Percentiles rank a stretch among this genome's conserved stretches.
Evolutionary conservation across 2,888 invertebrate genomes (phyloP).

Genomic region (Hirtodrosophila histrioides): DNA sequence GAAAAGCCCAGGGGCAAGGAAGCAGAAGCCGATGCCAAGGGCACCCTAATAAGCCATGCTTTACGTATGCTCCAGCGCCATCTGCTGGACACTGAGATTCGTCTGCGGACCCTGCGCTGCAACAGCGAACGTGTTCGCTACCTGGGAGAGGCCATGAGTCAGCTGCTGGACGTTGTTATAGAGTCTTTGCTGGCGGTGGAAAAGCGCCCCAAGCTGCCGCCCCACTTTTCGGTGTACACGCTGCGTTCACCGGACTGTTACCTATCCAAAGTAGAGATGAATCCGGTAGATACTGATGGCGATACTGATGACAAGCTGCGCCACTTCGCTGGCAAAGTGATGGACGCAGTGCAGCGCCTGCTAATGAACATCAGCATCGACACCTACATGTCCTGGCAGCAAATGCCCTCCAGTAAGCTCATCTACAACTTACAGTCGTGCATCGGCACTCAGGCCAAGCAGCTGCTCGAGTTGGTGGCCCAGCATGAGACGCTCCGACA

Average conservation of each 20-base stretch:
- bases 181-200: slow-evolving; percentile 3
- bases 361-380: slow-evolving; percentile 37
- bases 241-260: slow-evolving; percentile 7
- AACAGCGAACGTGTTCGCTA: slow-evolving; percentile 30
- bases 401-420: slow-evolving; percentile 34
- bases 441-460: slow-evolving; percentile 28
- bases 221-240: slow-evolving; percentile 28
- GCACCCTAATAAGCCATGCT: slow-evolving; percentile 7
- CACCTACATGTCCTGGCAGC: slow-evolving; percentile 54
- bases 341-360: slow-evolving; percentile 49
- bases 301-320: slow-evolving; percentile 5
- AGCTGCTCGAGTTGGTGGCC: slow-evolving; percentile 4
- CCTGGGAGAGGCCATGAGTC: slow-evolving; percentile 44
- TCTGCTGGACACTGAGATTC: slow-evolving; percentile 29
- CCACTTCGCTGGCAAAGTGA: slow-evolving; percentile 17
- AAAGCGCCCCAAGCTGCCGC: background rate
- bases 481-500: background rate
- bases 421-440: slow-evolving; percentile 45
- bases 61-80: slow-evolving; percentile 50
- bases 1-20: background rate
- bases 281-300: background rate
- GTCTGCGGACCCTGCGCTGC: slow-evolving; percentile 6
- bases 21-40: too few species aligned
- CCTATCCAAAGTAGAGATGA: background rate
- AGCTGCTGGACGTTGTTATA: slow-evolving; percentile 25